phyloP scores from a whole-genome alignment of 1,140 invertebrate genomes.

The Phocides pigmalion region DNA sequence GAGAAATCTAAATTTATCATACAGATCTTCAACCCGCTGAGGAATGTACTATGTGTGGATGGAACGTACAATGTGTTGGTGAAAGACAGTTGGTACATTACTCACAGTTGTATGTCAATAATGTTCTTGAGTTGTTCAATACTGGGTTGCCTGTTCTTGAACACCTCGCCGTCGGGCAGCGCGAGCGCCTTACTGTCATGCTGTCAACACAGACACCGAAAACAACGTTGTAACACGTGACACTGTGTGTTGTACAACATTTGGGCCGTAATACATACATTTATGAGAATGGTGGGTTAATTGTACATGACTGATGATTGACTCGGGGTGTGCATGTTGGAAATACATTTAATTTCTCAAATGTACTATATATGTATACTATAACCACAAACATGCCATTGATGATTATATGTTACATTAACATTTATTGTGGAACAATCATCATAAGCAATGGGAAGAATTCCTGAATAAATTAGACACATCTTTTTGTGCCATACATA shows the following conservation, averaged over 20 bases:
- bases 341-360: too few species aligned
- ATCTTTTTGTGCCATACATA: too few species aligned
- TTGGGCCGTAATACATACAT: neutral
- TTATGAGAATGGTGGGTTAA: neutral
- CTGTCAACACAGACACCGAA: slow-evolving; percentile 68
- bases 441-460: too few species aligned
- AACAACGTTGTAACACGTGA: slow-evolving; percentile 47
- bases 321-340: neutral
- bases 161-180: slow-evolving; percentile 39
- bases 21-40: too few species aligned
- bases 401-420: neutral
- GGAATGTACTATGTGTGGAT: too few species aligned
- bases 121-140: slow-evolving; percentile 62
- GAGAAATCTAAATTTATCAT: too few species aligned
- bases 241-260: slow-evolving; percentile 50
- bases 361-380: too few species aligned
- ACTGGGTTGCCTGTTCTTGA: slow-evolving; percentile 43
- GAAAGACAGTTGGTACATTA: slow-evolving; percentile 33
- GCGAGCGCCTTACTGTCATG: slow-evolving; percentile 60
- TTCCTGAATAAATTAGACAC: too few species aligned
- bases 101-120: slow-evolving; percentile 70
- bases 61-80: neutral
- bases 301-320: neutral
- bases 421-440: neutral
- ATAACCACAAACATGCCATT: neutral